Evolutionary conservation across 2,888 invertebrate species (phyloP).

Genomic region (Archaeoteleia sp.): DNA sequence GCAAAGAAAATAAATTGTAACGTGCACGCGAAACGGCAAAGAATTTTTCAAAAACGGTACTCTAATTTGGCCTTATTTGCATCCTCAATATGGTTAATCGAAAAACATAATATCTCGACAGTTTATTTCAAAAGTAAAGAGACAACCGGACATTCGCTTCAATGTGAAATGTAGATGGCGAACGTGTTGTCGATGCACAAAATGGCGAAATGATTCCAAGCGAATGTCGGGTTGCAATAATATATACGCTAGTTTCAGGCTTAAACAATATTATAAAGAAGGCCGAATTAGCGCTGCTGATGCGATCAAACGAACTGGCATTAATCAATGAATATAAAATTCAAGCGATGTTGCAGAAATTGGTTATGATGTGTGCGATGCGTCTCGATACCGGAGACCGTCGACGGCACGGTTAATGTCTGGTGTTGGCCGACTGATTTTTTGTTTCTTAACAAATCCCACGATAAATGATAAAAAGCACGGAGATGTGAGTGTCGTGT

Average conservation of each 20-base stretch:
- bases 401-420: constrained; percentile 58
- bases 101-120: constrained; percentile 61
- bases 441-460: constrained; percentile 50
- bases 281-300: constrained; percentile 73
- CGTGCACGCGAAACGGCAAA: too few relatives aligned
- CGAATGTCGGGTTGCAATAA: neutral
- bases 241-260: neutral
- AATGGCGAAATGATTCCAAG: too few relatives aligned
- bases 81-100: constrained; percentile 45
- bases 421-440: constrained; percentile 40
- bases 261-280: constrained; percentile 54
- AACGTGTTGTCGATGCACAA: too few relatives aligned
- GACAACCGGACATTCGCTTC: too few relatives aligned
- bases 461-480: constrained; percentile 64
- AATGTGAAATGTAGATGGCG: too few relatives aligned
- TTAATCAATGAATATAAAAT: constrained; percentile 61
- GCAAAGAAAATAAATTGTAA: constrained; percentile 16
- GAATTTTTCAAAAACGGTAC: too few relatives aligned
- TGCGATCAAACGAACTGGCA: constrained; percentile 68
- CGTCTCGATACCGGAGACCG: constrained; percentile 33
- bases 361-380: constrained; percentile 53
- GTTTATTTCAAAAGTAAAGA: too few relatives aligned
- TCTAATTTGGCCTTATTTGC: constrained; percentile 58
- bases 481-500: constrained; percentile 58
- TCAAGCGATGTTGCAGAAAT: constrained; percentile 61